Percentiles rank a stretch among this genome's conserved stretches.
phyloP scores from a whole-genome alignment of 2,888 invertebrate species.

The Heliothis peltigera region DNA sequence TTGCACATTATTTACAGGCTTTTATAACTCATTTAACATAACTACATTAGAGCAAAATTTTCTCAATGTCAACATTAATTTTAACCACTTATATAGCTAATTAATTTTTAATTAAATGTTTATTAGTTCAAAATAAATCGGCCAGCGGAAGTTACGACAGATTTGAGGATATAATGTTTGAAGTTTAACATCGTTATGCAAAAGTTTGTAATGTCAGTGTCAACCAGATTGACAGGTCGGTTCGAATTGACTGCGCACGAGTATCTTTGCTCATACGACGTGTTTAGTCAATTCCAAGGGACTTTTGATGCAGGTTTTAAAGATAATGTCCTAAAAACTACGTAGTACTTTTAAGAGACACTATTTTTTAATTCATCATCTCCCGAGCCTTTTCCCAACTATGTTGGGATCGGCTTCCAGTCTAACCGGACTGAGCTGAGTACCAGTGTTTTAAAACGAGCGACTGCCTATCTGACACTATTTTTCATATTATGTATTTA shows the following conservation, averaged over 20 bases:
- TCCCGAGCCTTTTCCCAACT: no score
- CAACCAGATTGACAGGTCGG: slow-evolving; percentile 55
- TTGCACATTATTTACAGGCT: no score
- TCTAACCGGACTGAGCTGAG: no score
- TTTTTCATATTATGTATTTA: no score
- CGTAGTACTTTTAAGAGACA: no score
- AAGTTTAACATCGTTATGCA: slow-evolving; percentile 16
- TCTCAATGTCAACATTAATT: slow-evolving; percentile 35
- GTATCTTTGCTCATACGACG: slow-evolving; percentile 24
- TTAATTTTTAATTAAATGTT: slow-evolving; percentile 47
- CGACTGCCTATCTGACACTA: no score
- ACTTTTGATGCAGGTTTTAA: neutral
- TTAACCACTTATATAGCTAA: slow-evolving; percentile 49
- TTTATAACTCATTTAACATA: slow-evolving; percentile 6
- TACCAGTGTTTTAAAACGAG: no score
- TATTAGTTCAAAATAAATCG: slow-evolving; percentile 25
- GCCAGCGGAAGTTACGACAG: slow-evolving; percentile 53
- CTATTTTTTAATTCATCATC: no score
- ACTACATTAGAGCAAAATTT: slow-evolving; percentile 23
- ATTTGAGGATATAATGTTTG: slow-evolving; percentile 25
- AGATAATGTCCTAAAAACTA: neutral
- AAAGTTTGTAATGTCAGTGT: slow-evolving; percentile 54
- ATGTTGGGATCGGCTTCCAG: no score
- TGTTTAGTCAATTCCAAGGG: slow-evolving; percentile 10
- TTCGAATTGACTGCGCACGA: slow-evolving; percentile 65